Evolutionary conservation across 2,113 vertebrate genomes (phyloP).

Genomic region (Melierax canorus): DNA sequence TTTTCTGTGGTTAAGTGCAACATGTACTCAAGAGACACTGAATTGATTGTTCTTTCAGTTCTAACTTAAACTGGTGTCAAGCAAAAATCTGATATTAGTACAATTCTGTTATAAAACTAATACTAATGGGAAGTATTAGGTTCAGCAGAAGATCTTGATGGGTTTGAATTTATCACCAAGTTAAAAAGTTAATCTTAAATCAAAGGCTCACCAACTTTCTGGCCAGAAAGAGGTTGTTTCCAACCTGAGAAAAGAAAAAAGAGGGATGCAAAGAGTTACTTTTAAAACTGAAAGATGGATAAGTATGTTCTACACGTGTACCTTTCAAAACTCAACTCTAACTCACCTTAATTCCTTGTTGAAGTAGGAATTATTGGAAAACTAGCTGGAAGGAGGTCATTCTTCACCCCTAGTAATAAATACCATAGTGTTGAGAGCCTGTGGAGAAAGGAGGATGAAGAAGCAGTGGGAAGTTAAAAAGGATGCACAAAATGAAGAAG

Average conservation of each 20-base stretch:
- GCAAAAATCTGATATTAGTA: background rate
- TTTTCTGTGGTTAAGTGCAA: background rate
- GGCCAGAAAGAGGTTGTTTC: background rate
- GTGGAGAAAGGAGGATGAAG: conserved; percentile 1
- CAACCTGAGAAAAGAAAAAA: background rate
- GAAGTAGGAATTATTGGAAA: background rate
- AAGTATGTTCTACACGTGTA: background rate
- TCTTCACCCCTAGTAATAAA: background rate
- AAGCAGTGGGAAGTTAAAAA: background rate
- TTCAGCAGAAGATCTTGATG: background rate
- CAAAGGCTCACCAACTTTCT: background rate
- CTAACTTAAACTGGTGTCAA: background rate
- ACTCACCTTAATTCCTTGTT: conserved; percentile 9
- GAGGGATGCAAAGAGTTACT: background rate
- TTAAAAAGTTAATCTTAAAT: background rate
- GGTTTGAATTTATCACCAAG: background rate
- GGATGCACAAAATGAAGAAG: background rate
- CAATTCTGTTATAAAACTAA: background rate
- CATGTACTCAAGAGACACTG: background rate
- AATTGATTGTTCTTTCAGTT: background rate
- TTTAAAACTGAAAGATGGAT: background rate
- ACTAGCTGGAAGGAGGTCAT: background rate
- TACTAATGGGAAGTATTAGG: background rate
- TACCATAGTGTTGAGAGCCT: background rate
- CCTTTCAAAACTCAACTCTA: background rate